Evolutionary conservation across 2,113 vertebrate genomes (phyloP).

Genomic region (Chloebia gouldiae): DNA sequence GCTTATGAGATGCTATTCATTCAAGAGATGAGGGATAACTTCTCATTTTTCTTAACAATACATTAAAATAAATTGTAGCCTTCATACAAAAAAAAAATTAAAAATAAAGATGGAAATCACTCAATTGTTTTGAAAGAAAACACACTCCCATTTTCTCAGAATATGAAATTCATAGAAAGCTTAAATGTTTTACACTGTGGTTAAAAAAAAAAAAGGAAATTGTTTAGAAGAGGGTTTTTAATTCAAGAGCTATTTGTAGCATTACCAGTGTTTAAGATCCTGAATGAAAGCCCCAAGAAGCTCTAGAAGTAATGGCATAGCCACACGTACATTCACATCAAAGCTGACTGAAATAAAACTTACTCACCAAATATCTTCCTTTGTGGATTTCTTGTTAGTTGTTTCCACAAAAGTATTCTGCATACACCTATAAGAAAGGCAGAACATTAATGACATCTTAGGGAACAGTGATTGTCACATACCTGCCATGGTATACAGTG

Average conservation of each 20-base stretch:
- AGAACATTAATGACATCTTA: background rate
- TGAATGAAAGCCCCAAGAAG: background rate
- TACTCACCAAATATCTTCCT: slow-evolving; percentile 31
- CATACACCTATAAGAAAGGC: background rate
- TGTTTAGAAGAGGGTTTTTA: background rate
- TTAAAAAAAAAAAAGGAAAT: background rate
- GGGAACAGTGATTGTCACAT: background rate
- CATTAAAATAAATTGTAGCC: background rate
- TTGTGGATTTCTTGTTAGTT: background rate
- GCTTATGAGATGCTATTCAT: background rate
- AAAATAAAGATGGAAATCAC: background rate
- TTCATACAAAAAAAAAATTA: background rate
- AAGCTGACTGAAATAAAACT: background rate
- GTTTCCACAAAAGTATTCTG: background rate
- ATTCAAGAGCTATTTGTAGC: background rate
- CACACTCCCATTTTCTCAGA: background rate
- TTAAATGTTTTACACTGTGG: background rate
- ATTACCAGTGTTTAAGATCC: background rate
- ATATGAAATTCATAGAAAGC: background rate
- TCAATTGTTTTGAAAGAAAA: background rate
- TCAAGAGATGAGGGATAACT: background rate
- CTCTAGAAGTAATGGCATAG: background rate
- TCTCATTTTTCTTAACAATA: background rate
- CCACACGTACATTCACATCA: background rate
- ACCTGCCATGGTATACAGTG: accelerated